Percentiles rank a stretch among this genome's conserved stretches.
Evolutionary conservation across 2,888 invertebrate genomes (phyloP).

Genomic region (Acanthosepion pharaonis): DNA sequence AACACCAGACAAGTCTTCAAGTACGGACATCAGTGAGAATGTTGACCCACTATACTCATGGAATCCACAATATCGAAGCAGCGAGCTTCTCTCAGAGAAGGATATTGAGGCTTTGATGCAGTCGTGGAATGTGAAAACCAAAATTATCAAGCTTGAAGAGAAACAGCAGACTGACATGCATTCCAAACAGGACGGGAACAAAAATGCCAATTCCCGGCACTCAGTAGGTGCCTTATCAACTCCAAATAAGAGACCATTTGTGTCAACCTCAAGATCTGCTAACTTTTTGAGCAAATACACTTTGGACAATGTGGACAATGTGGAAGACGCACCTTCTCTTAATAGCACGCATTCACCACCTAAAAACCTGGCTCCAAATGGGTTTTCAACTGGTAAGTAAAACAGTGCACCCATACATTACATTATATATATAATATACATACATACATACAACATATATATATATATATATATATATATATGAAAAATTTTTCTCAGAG

Average conservation of each 20-base stretch:
- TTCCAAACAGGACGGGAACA: neutral
- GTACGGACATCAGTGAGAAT: neutral
- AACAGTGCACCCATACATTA: neutral
- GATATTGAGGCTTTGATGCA: constrained; percentile 45
- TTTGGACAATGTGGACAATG: constrained; percentile 37
- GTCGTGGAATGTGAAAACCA: constrained; percentile 35
- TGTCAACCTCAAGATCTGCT: neutral
- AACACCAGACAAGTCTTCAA: neutral
- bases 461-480: constrained; percentile 9
- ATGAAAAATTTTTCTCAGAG: too few relatives aligned
- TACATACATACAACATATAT: neutral
- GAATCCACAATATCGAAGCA: constrained; percentile 11
- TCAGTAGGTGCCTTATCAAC: neutral
- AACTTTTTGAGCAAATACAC: neutral
- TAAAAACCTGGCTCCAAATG: neutral
- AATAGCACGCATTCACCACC: neutral
- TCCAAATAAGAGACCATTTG: neutral
- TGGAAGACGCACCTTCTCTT: neutral
- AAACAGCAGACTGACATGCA: neutral
- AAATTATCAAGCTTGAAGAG: neutral
- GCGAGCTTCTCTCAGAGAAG: constrained; percentile 36
- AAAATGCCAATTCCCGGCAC: neutral
- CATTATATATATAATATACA: neutral
- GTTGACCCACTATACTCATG: neutral
- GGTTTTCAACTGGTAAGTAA: constrained; percentile 41